Evolutionary conservation across 2,888 invertebrate species (phyloP).

Genomic region (Lasioglossum pauxillum): DNA sequence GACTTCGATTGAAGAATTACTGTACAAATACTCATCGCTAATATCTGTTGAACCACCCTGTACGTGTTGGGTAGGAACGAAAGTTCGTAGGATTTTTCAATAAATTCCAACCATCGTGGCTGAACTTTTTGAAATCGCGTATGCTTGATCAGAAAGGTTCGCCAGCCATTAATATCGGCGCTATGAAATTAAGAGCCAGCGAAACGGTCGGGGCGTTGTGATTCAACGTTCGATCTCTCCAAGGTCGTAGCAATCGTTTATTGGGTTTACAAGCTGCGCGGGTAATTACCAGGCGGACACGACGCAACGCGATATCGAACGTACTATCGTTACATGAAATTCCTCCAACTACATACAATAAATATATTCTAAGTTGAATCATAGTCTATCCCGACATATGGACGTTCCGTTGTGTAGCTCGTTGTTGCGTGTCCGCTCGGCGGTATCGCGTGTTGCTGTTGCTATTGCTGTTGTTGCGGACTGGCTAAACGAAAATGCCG

Average conservation of each 20-base stretch:
- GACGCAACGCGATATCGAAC: slow-evolving; percentile 27
- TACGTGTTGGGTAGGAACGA: no score
- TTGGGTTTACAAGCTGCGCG: slow-evolving; percentile 22
- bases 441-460: background rate
- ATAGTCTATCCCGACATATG: slow-evolving; percentile 66
- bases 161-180: background rate
- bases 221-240: slow-evolving; percentile 7
- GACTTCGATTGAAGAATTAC: no score
- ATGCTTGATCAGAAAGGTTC: background rate
- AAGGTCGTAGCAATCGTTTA: slow-evolving; percentile 9
- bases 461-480: slow-evolving; percentile 38
- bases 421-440: slow-evolving; percentile 44
- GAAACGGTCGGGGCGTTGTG: background rate
- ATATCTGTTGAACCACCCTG: no score
- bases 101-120: background rate
- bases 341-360: slow-evolving; percentile 34
- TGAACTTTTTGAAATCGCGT: background rate
- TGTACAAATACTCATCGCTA: no score
- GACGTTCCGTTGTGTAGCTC: slow-evolving; percentile 61
- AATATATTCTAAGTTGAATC: slow-evolving; percentile 64
- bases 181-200: background rate
- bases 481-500: slow-evolving; percentile 26
- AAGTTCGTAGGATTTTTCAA: no score
- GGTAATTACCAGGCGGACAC: slow-evolving; percentile 43
- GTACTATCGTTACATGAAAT: slow-evolving; percentile 33